A percentile compares a stretch with the other conserved stretches of the same genome.
phyloP scores from a whole-genome alignment of 2,888 invertebrate species.

The Diarsia rubi region DNA sequence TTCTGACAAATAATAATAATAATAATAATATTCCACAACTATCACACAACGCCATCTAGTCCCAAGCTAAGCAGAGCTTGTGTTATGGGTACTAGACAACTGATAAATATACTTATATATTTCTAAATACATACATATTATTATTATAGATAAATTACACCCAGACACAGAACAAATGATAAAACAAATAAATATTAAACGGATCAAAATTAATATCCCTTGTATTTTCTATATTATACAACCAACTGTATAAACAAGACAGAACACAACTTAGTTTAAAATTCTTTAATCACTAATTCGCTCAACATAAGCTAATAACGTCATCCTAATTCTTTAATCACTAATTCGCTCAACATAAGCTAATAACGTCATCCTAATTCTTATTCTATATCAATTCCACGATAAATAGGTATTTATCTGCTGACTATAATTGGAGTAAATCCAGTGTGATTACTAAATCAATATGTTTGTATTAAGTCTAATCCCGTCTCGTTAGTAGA shows the following conservation, averaged over 20 bases:
- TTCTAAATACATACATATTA: no score
- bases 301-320: not conserved
- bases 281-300: not conserved
- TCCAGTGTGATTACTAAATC: conserved; percentile 9
- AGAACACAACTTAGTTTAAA: not conserved
- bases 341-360: not conserved
- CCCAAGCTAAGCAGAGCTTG: no score
- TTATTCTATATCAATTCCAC: not conserved
- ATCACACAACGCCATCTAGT: no score
- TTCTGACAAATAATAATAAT: no score
- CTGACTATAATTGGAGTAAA: not conserved
- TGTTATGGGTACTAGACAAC: no score
- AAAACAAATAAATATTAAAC: not conserved
- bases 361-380: not conserved
- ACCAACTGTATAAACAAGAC: not conserved
- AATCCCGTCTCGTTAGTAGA: not conserved
- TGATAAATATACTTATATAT: no score
- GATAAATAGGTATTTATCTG: not conserved
- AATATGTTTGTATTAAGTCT: conserved; percentile 8
- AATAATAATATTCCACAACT: no score
- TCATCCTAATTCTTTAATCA: not conserved
- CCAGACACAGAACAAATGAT: no score
- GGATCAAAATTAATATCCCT: not conserved
- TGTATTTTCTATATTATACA: not conserved
- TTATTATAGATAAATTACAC: no score